Percentiles rank a stretch among this genome's conserved stretches.
These are phyloP conservation scores for Bos indicus DNA, from an alignment of 2,113 vertebrate species.

Conservation along the genomic window DNA sequence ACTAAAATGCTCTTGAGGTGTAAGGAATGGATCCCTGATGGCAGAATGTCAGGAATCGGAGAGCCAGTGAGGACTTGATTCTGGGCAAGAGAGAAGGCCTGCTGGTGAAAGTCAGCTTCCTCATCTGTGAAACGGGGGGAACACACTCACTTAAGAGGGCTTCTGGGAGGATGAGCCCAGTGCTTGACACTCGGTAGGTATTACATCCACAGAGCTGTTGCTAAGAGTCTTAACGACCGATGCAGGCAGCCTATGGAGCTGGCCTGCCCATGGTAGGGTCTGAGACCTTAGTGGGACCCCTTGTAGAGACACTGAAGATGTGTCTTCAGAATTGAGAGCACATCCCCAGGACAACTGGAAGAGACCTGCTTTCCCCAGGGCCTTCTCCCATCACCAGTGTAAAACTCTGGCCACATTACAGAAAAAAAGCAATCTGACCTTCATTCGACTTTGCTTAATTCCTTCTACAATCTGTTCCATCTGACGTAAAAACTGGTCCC, in stretches of 20 bases:
- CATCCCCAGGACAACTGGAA: too few species aligned
- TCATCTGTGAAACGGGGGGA: not conserved
- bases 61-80: not conserved
- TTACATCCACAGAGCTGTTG: not conserved
- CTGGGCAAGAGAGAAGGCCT: not conserved
- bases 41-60: not conserved
- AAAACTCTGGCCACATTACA: rapidly evolving
- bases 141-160: not conserved
- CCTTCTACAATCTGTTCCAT: constrained; percentile 99
- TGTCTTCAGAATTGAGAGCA: not conserved
- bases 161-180: not conserved
- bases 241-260: not conserved
- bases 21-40: not conserved
- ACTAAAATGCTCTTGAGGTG: not conserved
- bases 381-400: not conserved
- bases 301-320: not conserved
- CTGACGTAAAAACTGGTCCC: constrained; percentile 96
- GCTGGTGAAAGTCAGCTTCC: not conserved
- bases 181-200: not conserved
- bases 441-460: constrained; percentile 96
- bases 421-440: constrained; percentile 80
- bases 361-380: not conserved
- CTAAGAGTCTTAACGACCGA: not conserved
- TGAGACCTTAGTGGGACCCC: not conserved
- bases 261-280: not conserved